Conservation (phyloP, 2,797 vertebrate species). For the Linurgus olivaceus region DNA sequence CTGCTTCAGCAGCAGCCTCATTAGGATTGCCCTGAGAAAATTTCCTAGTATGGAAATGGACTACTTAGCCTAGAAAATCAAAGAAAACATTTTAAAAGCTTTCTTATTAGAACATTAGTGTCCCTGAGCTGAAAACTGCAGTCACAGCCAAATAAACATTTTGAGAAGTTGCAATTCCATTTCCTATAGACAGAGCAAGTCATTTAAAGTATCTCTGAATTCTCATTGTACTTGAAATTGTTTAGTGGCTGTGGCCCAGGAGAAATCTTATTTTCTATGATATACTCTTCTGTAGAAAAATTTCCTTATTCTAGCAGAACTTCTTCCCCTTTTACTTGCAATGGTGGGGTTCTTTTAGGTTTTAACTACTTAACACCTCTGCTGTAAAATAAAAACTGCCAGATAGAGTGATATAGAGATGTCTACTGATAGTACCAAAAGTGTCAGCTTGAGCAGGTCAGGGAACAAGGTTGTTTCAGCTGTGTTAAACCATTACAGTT, state of each 20-base stretch:
- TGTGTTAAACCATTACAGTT: neutral
- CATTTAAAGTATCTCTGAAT: neutral
- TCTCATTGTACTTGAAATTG: neutral
- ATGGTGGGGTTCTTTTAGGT: rapidly evolving
- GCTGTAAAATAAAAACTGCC: neutral
- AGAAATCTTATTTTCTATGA: neutral
- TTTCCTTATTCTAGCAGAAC: neutral
- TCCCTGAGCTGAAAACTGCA: neutral
- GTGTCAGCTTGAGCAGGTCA: neutral
- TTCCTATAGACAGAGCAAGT: neutral
- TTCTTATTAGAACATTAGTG: neutral
- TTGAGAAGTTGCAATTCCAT: neutral
- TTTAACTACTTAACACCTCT: neutral
- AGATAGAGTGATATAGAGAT: neutral
- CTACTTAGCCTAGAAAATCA: neutral
- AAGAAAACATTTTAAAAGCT: neutral
- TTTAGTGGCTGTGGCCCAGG: neutral
- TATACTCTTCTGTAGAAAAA: neutral
- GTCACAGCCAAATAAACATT: neutral
- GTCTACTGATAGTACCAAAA: neutral
- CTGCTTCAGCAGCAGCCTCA: neutral
- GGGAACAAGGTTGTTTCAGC: neutral
- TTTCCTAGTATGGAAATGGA: neutral
- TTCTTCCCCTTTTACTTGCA: neutral
- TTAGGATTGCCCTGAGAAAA: neutral